Evolutionary conservation across 1,140 invertebrate species (phyloP), one percentile per base, ranked within the genome.

Genomic region (Papilio dardanus): DNA sequence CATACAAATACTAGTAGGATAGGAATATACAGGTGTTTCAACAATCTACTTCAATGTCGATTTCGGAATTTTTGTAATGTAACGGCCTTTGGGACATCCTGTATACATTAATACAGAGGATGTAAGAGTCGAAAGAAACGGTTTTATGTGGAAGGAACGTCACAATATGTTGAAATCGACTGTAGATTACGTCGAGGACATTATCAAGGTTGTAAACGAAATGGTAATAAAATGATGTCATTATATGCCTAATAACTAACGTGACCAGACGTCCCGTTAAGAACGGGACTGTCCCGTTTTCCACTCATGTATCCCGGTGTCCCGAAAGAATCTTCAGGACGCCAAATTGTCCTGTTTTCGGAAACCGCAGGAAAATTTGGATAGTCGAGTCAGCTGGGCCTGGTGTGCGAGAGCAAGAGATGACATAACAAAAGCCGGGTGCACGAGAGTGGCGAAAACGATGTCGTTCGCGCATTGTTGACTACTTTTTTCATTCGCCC

Each of bases 211-310:
- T n/a, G 16, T 5, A 6, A 46, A 46, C 42, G 42, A 46, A 46
- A 46, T 46, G 42, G 42, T 46, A 46, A 46, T 19, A 46, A 46
- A 46, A 46, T 46, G 42, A 19, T 46, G 42, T 46, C 42, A 46
- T 46, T 46, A 19, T 19, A 46, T 46, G 42, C 42, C 42, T 46
- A 46, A 46, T 46, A 46, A n/a, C n/a, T n/a, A n/a, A n/a, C n/a
- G n/a, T n/a, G n/a, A n/a, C n/a, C n/a, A n/a, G n/a, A n/a, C n/a
- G n/a, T n/a, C n/a, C n/a, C n/a, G n/a, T n/a, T n/a, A n/a, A n/a
- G n/a, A n/a, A n/a, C n/a, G n/a, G n/a, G n/a, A n/a, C n/a, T n/a
- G n/a, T n/a, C n/a, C n/a, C n/a, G n/a, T n/a, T n/a, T n/a, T n/a
- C n/a, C n/a, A n/a, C n/a, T n/a, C n/a, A n/a, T n/a, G n/a, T n/a